Evolutionary conservation across 2,113 vertebrate genomes (phyloP).

Genomic region (Mustela lutreola): DNA sequence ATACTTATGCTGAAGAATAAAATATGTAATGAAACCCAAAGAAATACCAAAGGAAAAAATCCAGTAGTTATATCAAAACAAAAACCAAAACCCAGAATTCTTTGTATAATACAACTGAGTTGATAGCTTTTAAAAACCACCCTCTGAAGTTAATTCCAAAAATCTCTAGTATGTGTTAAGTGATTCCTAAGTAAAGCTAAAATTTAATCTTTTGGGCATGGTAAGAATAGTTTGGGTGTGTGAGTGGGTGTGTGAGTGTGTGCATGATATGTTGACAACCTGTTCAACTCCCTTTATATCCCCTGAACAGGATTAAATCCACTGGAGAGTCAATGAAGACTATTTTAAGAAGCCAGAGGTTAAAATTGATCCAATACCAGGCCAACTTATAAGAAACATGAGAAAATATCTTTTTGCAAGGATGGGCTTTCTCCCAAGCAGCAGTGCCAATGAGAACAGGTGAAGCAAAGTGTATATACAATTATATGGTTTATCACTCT

Average conservation of each 20-base stretch:
- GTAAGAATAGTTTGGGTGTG: neutral
- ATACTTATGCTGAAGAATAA: neutral
- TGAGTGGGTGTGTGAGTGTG: neutral
- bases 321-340: neutral
- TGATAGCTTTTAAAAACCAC: neutral
- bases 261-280: neutral
- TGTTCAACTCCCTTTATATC: neutral
- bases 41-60: neutral
- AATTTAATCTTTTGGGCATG: neutral
- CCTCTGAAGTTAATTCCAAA: neutral
- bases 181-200: neutral
- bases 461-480: neutral
- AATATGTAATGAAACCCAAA: neutral
- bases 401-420: neutral
- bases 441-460: neutral
- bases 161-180: neutral
- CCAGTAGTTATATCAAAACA: neutral
- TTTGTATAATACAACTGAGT: neutral
- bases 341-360: neutral
- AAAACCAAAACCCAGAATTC: neutral
- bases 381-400: neutral
- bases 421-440: neutral
- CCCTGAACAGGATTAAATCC: neutral
- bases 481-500: neutral
- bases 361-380: neutral